Percentiles rank a stretch among this genome's conserved stretches.
These are phyloP conservation scores for Chloroceryle amazona DNA, from an alignment of 2,797 vertebrate species.

Conservation along the genomic window DNA sequence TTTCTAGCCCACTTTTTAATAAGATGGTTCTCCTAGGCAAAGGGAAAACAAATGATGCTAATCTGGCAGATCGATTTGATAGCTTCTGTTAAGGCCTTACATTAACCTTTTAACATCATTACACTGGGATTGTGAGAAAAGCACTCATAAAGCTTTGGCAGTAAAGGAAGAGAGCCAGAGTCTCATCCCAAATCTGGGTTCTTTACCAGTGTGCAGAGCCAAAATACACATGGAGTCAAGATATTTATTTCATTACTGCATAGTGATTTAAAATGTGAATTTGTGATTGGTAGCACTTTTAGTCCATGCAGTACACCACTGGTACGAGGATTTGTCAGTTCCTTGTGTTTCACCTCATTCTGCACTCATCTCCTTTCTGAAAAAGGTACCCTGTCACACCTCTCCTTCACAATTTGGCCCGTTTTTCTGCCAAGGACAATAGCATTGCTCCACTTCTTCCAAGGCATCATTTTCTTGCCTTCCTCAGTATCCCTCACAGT, in stretches of 20 bases:
- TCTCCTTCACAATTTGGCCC: neutral
- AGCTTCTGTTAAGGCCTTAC: neutral
- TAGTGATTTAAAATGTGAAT: neutral
- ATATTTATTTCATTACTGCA: too few relatives aligned
- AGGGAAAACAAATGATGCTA: neutral
- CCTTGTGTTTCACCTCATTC: neutral
- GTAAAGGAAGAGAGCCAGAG: neutral
- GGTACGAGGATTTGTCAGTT: neutral
- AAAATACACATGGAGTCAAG: too few relatives aligned
- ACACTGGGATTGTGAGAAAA: neutral
- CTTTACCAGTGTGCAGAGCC: too few relatives aligned
- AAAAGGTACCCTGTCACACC: neutral
- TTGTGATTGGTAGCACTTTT: neutral
- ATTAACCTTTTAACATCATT: neutral
- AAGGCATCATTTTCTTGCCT: neutral
- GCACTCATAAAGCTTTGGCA: neutral
- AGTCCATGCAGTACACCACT: neutral
- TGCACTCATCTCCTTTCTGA: neutral
- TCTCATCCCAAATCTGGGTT: too few relatives aligned
- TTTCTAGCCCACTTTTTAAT: neutral
- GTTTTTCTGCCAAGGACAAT: neutral
- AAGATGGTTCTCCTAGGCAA: neutral
- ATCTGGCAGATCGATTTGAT: neutral
- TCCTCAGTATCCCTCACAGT: neutral
- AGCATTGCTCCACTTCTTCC: neutral